Conservation (phyloP, 2,888 invertebrate species). For the Acrocyrtus sp. region DNA sequence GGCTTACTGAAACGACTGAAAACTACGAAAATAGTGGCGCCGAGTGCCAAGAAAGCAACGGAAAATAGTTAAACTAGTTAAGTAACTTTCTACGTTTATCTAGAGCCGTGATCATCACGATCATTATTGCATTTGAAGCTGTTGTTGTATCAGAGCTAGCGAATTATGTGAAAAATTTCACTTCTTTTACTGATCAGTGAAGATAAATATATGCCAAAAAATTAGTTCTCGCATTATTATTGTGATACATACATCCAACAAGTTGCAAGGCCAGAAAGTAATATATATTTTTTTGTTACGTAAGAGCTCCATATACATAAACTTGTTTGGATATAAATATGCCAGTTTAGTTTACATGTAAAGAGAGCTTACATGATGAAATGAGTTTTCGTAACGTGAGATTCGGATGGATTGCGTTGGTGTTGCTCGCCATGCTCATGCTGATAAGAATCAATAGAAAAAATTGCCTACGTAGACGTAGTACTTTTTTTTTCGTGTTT, state of each 20-base stretch:
- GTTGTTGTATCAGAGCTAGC: too few relatives aligned
- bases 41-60: conserved; percentile 21
- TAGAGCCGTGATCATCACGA: background rate
- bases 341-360: conserved; percentile 1
- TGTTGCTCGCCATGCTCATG: background rate
- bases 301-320: background rate
- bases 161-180: conserved; percentile 28
- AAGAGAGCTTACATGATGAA: background rate
- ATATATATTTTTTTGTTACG: conserved; percentile 30
- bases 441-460: background rate
- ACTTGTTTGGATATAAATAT: background rate
- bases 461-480: background rate
- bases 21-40: too few relatives aligned
- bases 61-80: conserved; percentile 30
- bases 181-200: conserved; percentile 21
- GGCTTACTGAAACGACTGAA: too few relatives aligned
- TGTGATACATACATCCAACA: conserved; percentile 39
- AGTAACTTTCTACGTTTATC: conserved; percentile 43
- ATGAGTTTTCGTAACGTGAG: background rate
- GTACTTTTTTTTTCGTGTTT: background rate
- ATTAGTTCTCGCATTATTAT: background rate
- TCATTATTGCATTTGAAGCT: conserved; percentile 4
- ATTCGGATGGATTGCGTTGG: background rate
- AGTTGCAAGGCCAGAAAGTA: conserved; percentile 42
- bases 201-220: conserved; percentile 22